These are phyloP conservation scores for Malurus splendens DNA, from an alignment of 2,797 vertebrate species.

Conservation along the genomic window DNA sequence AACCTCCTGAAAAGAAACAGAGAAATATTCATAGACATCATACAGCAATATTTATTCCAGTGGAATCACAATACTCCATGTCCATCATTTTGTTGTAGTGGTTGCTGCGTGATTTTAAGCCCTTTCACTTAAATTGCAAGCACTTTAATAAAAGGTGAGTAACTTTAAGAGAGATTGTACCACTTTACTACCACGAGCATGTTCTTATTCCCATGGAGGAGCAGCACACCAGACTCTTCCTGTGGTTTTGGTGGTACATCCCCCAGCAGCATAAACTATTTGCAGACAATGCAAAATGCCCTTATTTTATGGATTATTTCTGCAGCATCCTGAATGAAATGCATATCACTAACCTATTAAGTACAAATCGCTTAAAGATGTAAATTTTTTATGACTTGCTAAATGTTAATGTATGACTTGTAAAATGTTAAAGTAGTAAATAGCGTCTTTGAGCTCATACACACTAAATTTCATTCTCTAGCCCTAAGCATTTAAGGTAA, in stretches of 20 bases:
- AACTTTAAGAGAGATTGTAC: not conserved
- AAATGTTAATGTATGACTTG: slow-evolving; percentile 77
- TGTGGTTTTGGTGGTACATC: not conserved
- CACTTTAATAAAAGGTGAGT: not conserved
- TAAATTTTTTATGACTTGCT: slow-evolving; percentile 73
- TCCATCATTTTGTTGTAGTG: not conserved
- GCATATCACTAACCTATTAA: slow-evolving; percentile 66
- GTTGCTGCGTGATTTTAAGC: fast-evolving
- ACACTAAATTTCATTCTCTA: slow-evolving; percentile 66
- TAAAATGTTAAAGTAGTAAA: slow-evolving; percentile 78
- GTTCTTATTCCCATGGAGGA: not conserved
- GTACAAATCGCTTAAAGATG: slow-evolving; percentile 73
- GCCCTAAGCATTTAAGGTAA: slow-evolving; percentile 64
- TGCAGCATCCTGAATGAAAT: slow-evolving; percentile 7
- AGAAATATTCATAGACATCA: not conserved
- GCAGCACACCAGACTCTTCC: not conserved
- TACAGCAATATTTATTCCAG: not conserved
- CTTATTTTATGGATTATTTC: slow-evolving; percentile 49
- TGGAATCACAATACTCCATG: not conserved
- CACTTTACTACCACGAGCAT: not conserved
- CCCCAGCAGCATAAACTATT: slow-evolving; percentile 25
- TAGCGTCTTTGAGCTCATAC: slow-evolving; percentile 63
- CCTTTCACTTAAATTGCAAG: not conserved
- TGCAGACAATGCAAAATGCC: slow-evolving; percentile 46
- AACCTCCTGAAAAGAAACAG: not conserved